phyloP scores from a whole-genome alignment of 2,113 vertebrate species.

The Larimichthys polyactis region DNA sequence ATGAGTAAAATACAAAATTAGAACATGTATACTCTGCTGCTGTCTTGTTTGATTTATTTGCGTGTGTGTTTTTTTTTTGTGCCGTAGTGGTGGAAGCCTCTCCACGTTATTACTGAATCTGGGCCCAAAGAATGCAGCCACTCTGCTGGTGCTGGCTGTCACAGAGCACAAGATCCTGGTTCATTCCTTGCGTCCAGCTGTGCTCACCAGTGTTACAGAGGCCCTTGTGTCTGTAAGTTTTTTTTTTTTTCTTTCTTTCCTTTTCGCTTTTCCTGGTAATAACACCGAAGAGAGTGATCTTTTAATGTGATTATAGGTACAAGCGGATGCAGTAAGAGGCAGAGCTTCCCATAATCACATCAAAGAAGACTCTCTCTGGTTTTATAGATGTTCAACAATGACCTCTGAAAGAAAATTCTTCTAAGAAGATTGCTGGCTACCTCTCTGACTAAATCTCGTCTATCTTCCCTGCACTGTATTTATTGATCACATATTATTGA shows the following conservation, averaged over 20 bases:
- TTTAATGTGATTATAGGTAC: conserved; percentile 20
- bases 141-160: conserved; percentile 94
- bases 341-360: conserved; percentile 33
- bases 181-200: conserved; percentile 95
- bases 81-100: conserved; percentile 92
- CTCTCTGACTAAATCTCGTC: no score
- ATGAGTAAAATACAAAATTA: neutral
- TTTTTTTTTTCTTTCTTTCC: neutral
- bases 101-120: conserved; percentile 96
- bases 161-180: conserved; percentile 99
- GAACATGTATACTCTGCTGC: neutral
- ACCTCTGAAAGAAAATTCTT: neutral
- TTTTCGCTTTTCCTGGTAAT: conserved; percentile 18
- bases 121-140: conserved; percentile 95
- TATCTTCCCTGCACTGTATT: no score
- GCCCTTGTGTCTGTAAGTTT: conserved; percentile 96
- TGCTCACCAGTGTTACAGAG: conserved; percentile 98
- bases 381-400: neutral
- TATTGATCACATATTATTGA: no score
- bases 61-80: conserved; percentile 9
- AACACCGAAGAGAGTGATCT: neutral
- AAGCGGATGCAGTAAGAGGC: conserved; percentile 17
- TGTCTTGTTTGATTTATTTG: neutral
- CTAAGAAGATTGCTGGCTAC: neutral
- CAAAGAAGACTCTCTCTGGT: neutral